Conservation (phyloP, 1,140 invertebrate species). For the Nymphalis io region DNA sequence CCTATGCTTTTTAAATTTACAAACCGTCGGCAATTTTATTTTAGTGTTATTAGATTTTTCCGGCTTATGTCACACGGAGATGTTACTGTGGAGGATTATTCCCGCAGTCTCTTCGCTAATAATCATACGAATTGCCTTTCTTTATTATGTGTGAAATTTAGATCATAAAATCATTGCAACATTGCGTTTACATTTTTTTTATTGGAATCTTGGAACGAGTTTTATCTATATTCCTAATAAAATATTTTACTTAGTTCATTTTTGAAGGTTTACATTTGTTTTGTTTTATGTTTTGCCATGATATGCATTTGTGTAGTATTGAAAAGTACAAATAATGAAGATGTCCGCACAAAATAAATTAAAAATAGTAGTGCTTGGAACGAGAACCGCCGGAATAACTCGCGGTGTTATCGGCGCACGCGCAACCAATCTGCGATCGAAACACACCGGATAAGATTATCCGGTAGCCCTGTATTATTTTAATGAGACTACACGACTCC, state of each 20-base stretch:
- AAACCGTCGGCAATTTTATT: constrained; percentile 79
- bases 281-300: not conserved
- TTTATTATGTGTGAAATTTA: constrained; percentile 79
- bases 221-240: no score
- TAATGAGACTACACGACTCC: constrained; percentile 80
- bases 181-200: constrained; percentile 31
- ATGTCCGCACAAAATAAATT: constrained; percentile 72
- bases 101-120: constrained; percentile 75
- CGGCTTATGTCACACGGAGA: constrained; percentile 76
- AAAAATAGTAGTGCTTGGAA: constrained; percentile 72
- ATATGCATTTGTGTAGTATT: constrained; percentile 40
- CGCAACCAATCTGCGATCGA: constrained; percentile 79
- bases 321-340: constrained; percentile 72
- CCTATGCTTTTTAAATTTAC: constrained; percentile 77
- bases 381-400: constrained; percentile 74
- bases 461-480: constrained; percentile 80
- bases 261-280: not conserved
- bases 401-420: constrained; percentile 76
- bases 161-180: constrained; percentile 64
- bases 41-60: constrained; percentile 81
- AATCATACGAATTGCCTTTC: constrained; percentile 79
- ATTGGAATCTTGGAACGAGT: not conserved
- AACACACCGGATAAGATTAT: constrained; percentile 80
- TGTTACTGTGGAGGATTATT: constrained; percentile 76
- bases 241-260: not conserved